phyloP scores from a whole-genome alignment of 2,797 vertebrate species.

The Galagoides demidoff region DNA sequence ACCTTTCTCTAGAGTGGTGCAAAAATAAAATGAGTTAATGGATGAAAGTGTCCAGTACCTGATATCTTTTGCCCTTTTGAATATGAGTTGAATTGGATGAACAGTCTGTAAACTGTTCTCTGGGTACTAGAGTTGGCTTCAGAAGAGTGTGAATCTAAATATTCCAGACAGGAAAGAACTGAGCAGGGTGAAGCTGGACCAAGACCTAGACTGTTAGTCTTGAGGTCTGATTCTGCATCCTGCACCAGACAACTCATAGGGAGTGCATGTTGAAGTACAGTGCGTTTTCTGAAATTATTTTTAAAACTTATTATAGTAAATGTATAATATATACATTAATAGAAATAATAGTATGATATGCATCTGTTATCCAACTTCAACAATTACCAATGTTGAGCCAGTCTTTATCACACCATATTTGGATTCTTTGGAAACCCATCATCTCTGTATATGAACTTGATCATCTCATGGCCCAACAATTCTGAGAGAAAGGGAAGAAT shows the following conservation, averaged over 20 bases:
- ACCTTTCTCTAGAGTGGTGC: not conserved
- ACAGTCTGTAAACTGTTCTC: not conserved
- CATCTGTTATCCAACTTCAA: not conserved
- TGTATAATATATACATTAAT: not conserved
- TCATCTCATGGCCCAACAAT: not conserved
- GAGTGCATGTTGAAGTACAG: not conserved
- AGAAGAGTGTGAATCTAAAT: not conserved
- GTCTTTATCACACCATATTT: not conserved
- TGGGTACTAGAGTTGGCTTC: slow-evolving; percentile 8
- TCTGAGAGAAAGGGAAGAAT: not conserved
- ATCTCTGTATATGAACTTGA: not conserved
- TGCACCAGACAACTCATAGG: not conserved
- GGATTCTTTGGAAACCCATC: slow-evolving; percentile 39
- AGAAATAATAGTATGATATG: not conserved
- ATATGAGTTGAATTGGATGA: not conserved
- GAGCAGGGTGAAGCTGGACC: not conserved
- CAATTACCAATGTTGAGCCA: not conserved
- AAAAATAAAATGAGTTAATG: slow-evolving; percentile 5
- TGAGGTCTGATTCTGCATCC: not conserved
- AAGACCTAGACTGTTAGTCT: not conserved
- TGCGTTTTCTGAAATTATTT: not conserved
- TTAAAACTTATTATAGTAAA: not conserved
- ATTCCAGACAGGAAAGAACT: not conserved
- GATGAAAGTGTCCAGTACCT: not conserved
- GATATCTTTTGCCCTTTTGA: not conserved